Percentiles rank a stretch among this genome's conserved stretches.
These are phyloP conservation scores for Mizuhopecten yessoensis DNA, from an alignment of 1,140 invertebrate species.

Conservation along the genomic window DNA sequence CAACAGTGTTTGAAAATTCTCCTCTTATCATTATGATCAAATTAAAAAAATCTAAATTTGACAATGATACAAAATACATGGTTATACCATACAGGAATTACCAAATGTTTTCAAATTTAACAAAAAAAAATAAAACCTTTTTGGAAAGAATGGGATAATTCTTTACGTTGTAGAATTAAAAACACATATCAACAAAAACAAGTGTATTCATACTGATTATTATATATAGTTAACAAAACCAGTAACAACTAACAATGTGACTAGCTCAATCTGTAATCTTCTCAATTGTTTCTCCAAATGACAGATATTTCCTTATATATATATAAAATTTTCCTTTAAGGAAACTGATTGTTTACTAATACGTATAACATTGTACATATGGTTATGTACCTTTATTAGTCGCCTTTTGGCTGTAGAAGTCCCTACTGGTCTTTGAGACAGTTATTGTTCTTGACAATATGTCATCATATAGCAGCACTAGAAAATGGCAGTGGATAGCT, in stretches of 20 bases:
- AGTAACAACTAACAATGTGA: background rate
- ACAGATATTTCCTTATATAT: too few relatives aligned
- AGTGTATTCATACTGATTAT: background rate
- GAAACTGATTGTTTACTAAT: background rate
- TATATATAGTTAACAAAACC: background rate
- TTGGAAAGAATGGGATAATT: background rate
- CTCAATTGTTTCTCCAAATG: background rate
- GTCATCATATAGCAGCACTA: slow-evolving; percentile 25
- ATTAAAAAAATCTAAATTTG: background rate
- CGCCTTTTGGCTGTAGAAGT: background rate
- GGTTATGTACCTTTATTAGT: background rate
- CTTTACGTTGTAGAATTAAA: background rate
- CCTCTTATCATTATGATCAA: background rate
- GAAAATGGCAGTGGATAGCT: slow-evolving; percentile 22
- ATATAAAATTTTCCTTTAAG: background rate
- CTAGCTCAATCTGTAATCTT: background rate
- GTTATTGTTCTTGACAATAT: background rate
- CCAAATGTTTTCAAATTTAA: background rate
- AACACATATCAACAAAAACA: background rate
- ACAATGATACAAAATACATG: background rate
- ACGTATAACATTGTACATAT: background rate
- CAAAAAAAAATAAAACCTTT: background rate
- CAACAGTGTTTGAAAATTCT: background rate
- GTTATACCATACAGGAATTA: background rate
- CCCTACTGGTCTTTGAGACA: background rate